These are phyloP conservation scores for Sander lucioperca DNA, from an alignment of 2,113 vertebrate species.

Conservation along the genomic window DNA sequence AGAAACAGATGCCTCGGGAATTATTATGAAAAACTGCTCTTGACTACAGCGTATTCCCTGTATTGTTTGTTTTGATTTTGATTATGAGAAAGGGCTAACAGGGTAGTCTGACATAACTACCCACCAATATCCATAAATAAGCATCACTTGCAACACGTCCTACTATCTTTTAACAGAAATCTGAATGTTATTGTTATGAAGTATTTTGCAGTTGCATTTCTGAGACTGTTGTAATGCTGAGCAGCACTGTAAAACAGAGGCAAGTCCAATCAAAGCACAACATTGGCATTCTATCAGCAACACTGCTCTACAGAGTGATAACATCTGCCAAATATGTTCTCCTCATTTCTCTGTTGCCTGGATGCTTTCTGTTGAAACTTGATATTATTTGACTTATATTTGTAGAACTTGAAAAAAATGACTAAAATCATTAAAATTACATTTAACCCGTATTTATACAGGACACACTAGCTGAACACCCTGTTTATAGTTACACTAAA, in stretches of 20 bases:
- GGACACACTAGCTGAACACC: not conserved
- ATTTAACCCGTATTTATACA: not conserved
- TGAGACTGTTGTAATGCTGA: not conserved
- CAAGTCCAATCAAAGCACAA: slow-evolving; percentile 30
- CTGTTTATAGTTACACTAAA: not conserved
- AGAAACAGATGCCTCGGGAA: not conserved
- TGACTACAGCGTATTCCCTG: too few relatives aligned
- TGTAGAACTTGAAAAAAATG: too few relatives aligned
- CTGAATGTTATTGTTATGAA: not conserved
- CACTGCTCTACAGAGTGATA: not conserved
- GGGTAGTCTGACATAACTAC: not conserved
- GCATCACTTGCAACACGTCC: not conserved
- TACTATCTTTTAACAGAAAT: not conserved
- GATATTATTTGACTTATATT: not conserved
- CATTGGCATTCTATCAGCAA: slow-evolving; percentile 1
- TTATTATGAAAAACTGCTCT: not conserved
- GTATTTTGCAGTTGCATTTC: not conserved
- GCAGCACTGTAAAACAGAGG: not conserved
- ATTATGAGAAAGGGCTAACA: not conserved
- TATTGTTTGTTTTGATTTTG: too few relatives aligned
- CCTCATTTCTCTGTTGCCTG: slow-evolving; percentile 1
- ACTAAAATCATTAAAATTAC: too few relatives aligned
- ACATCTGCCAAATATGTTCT: slow-evolving; percentile 23
- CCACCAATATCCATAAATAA: not conserved
- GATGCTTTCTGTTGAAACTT: not conserved